These are phyloP conservation scores for Phataginus tetradactyla DNA, from an alignment of 2,797 vertebrate species.

Conservation along the genomic window DNA sequence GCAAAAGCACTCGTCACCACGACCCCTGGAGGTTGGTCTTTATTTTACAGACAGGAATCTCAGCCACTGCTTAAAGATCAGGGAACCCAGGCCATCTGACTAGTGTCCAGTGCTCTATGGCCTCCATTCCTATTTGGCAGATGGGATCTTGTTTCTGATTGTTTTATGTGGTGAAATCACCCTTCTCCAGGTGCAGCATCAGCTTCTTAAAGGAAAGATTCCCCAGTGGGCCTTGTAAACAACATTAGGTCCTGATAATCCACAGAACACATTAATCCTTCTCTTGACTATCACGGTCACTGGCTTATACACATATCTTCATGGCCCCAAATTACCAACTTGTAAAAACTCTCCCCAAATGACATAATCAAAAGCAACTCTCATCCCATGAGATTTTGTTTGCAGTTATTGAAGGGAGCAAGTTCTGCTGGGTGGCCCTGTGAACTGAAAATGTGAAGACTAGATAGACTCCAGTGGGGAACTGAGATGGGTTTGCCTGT, in stretches of 20 bases:
- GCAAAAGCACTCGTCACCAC: neutral
- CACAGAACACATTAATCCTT: neutral
- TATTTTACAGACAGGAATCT: neutral
- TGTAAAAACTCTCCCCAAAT: neutral
- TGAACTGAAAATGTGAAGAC: neutral
- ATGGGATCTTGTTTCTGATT: neutral
- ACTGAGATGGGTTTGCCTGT: neutral
- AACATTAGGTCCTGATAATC: neutral
- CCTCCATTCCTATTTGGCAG: neutral
- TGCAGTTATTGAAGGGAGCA: neutral
- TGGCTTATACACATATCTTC: neutral
- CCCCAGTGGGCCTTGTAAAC: neutral
- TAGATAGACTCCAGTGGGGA: neutral
- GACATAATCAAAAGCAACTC: constrained; percentile 20
- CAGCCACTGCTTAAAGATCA: neutral
- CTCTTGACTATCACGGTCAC: neutral
- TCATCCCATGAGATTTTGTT: neutral
- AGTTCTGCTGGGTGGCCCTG: neutral
- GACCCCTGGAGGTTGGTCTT: neutral
- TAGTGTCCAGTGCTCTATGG: neutral
- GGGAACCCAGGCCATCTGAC: neutral
- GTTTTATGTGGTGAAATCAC: neutral
- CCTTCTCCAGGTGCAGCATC: neutral
- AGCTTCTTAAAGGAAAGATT: neutral
- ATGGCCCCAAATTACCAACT: neutral